Evolutionary conservation across 2,797 vertebrate species (phyloP), one percentile per base, ranked within the genome.

Genomic region (Etheostoma perlongum): DNA sequence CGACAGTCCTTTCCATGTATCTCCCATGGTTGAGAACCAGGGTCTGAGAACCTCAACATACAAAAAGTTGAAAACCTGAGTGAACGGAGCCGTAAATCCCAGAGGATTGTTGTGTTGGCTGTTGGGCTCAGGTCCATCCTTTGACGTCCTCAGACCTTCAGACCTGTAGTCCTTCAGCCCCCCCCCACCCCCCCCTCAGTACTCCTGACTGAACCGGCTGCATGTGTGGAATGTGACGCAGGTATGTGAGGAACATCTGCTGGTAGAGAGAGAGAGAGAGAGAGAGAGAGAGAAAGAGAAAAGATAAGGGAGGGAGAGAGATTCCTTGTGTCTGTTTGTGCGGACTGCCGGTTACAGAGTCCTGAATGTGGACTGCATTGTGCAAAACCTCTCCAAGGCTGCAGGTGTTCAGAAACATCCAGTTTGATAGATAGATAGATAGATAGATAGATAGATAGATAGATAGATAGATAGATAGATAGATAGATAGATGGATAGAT

Each of bases 141-240:
- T 27, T 23, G 54, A 72, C 9, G 42, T 19, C 67, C 74, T 60
- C 68, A 71, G 74, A 58, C 70, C 71, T 71, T 30, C 30, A 6
- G 57, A 40, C 23, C 79, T 55, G 58, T 68, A 44, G 68, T 9
- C 62, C 62, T 62, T 0, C 54, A 11, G 23, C 47, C 19, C 57
- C 55, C 30, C 30, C 47, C 19, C 57, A 48, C 30, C 30, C 27
- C 3, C 40, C 19, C 57, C 55, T n/a, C 67, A 7, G 11, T 52
- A 8, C 46, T 69, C 15, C 44, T 27, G 18, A 78, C 48, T 49
- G 78, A 64, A 55, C 21, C 21, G 13, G 47, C 79, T 79, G 68
- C 33, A 69, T 53, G 53, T 71, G 83, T 47, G 87, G 86, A 86
- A 85, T 88, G 85, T 86, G 76, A 74, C 40, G 65, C 85, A 79